These are phyloP conservation scores for Sphyrna mokarran DNA, from an alignment of 2,113 vertebrate species.

Conservation along the genomic window DNA sequence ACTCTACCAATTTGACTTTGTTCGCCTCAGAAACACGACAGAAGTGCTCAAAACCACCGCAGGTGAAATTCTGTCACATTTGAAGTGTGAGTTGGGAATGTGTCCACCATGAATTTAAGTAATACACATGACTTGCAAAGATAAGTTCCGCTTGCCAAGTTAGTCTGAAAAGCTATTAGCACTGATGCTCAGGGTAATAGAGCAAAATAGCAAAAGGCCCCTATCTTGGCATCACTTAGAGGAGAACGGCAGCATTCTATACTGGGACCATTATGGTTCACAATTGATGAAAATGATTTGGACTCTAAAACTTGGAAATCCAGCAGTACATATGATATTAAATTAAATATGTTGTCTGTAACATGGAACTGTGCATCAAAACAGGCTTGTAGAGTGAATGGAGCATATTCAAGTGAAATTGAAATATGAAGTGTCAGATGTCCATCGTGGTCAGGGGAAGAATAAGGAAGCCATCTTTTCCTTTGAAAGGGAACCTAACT, in stretches of 20 bases:
- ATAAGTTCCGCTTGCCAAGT: neutral
- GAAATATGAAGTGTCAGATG: neutral
- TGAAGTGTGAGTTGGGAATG: neutral
- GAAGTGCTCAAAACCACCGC: conserved; percentile 54
- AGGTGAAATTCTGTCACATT: conserved; percentile 46
- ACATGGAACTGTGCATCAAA: neutral
- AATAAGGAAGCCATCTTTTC: neutral
- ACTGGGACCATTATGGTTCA: neutral
- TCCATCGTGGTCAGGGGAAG: neutral
- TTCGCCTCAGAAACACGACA: conserved; percentile 57
- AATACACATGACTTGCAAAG: neutral
- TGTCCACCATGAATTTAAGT: neutral
- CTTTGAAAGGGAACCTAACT: neutral
- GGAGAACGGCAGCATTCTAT: neutral
- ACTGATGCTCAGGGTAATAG: too few species aligned
- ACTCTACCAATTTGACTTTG: conserved; percentile 67
- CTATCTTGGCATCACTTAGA: neutral
- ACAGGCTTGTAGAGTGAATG: neutral
- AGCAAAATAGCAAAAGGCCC: neutral
- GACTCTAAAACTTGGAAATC: neutral
- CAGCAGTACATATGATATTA: neutral
- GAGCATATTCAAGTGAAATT: neutral
- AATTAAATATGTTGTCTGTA: neutral
- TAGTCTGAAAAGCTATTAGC: neutral
- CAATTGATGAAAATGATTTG: neutral